These are phyloP conservation scores for Scleropages formosus DNA, from an alignment of 2,797 vertebrate species.

Conservation along the genomic window DNA sequence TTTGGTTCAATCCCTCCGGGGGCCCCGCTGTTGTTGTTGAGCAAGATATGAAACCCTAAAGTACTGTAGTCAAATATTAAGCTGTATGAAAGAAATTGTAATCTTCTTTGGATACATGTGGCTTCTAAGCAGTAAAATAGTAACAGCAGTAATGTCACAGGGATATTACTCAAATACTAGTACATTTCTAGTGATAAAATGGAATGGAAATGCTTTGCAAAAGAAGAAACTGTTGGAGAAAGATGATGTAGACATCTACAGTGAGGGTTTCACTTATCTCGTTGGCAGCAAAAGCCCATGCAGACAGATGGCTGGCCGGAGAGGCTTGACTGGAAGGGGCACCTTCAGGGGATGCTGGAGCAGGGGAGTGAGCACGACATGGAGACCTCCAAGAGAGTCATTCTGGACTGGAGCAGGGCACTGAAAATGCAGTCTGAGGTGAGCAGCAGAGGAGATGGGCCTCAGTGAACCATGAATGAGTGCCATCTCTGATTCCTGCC, in stretches of 20 bases:
- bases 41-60: too few species aligned
- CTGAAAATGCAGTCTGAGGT: slow-evolving; percentile 65
- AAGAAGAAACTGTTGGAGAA: not conserved
- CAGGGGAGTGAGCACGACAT: slow-evolving; percentile 64
- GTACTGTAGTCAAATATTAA: too few species aligned
- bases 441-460: slow-evolving; percentile 7
- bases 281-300: slow-evolving; percentile 49
- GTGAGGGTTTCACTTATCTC: not conserved
- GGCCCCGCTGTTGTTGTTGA: too few species aligned
- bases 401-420: slow-evolving; percentile 69
- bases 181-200: not conserved
- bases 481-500: slow-evolving; percentile 4
- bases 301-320: slow-evolving; percentile 48
- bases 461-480: not conserved
- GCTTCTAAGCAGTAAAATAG: not conserved
- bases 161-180: not conserved
- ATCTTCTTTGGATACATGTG: too few species aligned
- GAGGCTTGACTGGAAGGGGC: slow-evolving; percentile 65
- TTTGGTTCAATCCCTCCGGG: too few species aligned
- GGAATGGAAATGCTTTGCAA: not conserved
- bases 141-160: not conserved
- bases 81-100: too few species aligned
- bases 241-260: not conserved
- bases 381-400: slow-evolving; percentile 61
- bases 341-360: slow-evolving; percentile 66